Base-by-base conservation (phyloP, 2,888 invertebrate genomes). In the Chouioia cunea region DNA sequence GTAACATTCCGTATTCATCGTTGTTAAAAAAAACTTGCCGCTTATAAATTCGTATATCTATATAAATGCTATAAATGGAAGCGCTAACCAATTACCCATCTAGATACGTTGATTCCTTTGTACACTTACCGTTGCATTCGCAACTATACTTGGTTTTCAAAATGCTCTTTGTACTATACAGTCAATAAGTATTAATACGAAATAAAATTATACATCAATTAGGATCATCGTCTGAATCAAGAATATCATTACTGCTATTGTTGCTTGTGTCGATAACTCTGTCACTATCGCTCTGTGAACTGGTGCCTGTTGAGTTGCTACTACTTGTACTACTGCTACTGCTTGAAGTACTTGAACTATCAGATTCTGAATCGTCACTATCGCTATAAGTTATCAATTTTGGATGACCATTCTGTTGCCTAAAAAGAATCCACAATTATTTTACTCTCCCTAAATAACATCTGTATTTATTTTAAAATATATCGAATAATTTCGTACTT, bases 151-250 rank as follows among this genome's bases (percentile, higher is more conserved):
- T 27, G 4, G 27, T 12, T 44, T 48, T 16, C 4, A 44, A 47
- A 56, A 58, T 65, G 18, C 43, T 18, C 10, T 60, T 66, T 60
- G 67, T 60, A 67, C 50, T 16, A 18, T 46, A 59, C 48, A 20
- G 4, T 56, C 22, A 48, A 48, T 52, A 53, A 57, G 4, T 57
- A 22, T 46, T 54, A 36, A 16, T 27, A n/a, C n/a, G n/a, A 62
- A 59, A 36, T 36, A 36, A 46, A 50, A 27, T 0, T n/a, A n/a
- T n/a, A n/a, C n/a, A 60, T 75, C 62, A 73, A 57, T 77, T 78
- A 36, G 75, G 78, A 22, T 70, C 43, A 65, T 83, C 82, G 48
- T 83, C 83, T 2, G 82, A 83, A 66, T 83, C 83, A n/a, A 83
- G 72, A 59, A 71, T 65, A 53, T 57, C 73, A 27, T 71, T 76